Base-by-base conservation (phyloP, 2,797 vertebrate genomes). In the Scyliorhinus canicula region DNA sequence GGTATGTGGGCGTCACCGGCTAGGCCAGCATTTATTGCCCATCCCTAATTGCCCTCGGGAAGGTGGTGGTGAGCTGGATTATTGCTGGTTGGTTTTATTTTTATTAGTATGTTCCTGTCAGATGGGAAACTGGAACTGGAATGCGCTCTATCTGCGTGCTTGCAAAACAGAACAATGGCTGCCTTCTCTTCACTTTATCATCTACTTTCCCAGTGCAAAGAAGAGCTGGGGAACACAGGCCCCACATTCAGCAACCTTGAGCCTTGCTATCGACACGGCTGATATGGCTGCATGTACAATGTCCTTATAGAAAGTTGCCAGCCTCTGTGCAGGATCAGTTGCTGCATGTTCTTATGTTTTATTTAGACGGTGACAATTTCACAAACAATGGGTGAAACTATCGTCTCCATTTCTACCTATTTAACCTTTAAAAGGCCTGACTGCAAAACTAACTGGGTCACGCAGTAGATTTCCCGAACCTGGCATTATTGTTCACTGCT, bases 271-370 rank as follows among this genome's bases (percentile, higher is more conserved):
- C n/a, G n/a, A 65, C 88, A 63, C 60, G n/a, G n/a, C 60, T 91
- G 88, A 91, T 65, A 40, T 63, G 9, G 24, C n/a, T 40, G 35
- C 19, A 35, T 11, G 12, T 65, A 91, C 60, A 91, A 65, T 91
- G 57, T 65, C 60, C 88, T 91, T 44, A 63, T 44, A 91, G 88
- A 91, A 91, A 91, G 88, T 12, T 91, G n/a, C 57, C n/a, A 60
- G 35, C 24, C 86, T 24, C 88, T 44, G 60, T n/a, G 57, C 35
- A 65, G 88, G 88, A 91, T 91, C 88, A 91, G 60, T 24, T 91
- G 57, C 21, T 65, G 57, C 21, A 26, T 47, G 44, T 91, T 65
- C 57, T 65, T 44, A 91, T 26, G 60, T 91, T 91, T 91, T 24
- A 28, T 91, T 91, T 24, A 28, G 88, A 40, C 88, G 26, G n/a